phyloP scores from a whole-genome alignment of 2,113 vertebrate genomes.

The Apus apus region DNA sequence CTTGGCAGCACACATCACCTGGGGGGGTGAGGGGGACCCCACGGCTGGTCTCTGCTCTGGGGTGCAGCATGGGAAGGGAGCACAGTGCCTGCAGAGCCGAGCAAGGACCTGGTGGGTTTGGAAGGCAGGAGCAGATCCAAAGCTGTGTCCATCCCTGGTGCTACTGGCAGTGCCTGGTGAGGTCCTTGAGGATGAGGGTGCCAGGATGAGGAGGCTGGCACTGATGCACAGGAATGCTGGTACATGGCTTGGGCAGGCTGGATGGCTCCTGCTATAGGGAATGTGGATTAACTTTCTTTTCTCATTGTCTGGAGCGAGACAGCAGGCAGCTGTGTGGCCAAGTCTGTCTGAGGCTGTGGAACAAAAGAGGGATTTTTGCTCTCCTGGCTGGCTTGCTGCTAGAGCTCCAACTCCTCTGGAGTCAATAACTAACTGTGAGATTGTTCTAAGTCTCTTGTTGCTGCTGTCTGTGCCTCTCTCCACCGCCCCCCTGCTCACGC shows the following conservation, averaged over 20 bases:
- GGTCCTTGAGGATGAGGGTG: not conserved
- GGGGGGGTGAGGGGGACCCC: rapidly evolving
- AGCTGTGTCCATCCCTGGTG: rapidly evolving
- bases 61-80: not conserved
- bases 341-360: constrained; percentile 41
- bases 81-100: rapidly evolving
- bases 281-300: constrained; percentile 51
- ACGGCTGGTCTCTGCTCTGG: rapidly evolving
- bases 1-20: not conserved
- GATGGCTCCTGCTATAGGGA: not conserved
- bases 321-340: constrained; percentile 12
- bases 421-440: constrained; percentile 36
- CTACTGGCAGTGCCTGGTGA: not conserved
- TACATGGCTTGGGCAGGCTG: not conserved
- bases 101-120: not conserved
- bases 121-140: not conserved
- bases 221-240: not conserved
- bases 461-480: not conserved
- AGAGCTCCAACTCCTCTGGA: constrained; percentile 5
- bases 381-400: constrained; percentile 19
- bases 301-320: not conserved
- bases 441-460: not conserved
- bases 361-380: constrained; percentile 65
- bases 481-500: rapidly evolving
- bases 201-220: not conserved